Percentiles rank a stretch among this genome's conserved stretches.
These are phyloP conservation scores for Drosophila cyrtoloma DNA, from an alignment of 2,888 invertebrate genomes.

Conservation along the genomic window DNA sequence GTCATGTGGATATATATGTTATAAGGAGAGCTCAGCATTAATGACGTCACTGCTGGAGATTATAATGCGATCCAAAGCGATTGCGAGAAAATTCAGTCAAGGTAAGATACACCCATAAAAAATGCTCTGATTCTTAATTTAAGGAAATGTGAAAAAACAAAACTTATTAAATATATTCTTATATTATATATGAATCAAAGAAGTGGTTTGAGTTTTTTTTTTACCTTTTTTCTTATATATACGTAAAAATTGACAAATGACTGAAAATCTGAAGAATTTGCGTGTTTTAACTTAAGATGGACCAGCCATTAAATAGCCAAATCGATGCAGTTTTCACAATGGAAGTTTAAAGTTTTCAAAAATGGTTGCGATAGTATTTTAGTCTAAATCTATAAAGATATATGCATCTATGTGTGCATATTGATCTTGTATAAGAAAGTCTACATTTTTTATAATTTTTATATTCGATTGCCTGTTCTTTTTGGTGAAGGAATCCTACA, in stretches of 20 bases:
- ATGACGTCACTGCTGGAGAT: slow-evolving; percentile 83
- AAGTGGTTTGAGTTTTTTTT: not conserved
- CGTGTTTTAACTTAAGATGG: not conserved
- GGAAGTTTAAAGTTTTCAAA: too few relatives aligned
- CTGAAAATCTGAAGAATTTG: not conserved
- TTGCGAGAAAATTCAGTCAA: slow-evolving; percentile 84
- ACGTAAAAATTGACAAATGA: not conserved
- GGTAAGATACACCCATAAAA: slow-evolving; percentile 66
- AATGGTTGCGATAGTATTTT: too few relatives aligned
- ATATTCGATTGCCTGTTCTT: not conserved
- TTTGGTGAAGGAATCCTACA: not conserved
- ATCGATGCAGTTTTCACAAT: too few relatives aligned
- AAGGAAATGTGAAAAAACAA: not conserved
- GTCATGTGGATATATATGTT: slow-evolving; percentile 35
- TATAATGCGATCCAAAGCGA: slow-evolving; percentile 85
- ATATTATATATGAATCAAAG: not conserved
- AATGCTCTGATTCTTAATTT: not conserved
- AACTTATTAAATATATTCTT: not conserved
- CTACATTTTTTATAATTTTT: not conserved
- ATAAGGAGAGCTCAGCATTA: slow-evolving; percentile 50
- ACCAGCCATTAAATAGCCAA: too few relatives aligned
- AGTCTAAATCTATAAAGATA: too few relatives aligned
- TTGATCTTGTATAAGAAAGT: too few relatives aligned
- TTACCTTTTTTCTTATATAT: not conserved
- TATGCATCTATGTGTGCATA: too few relatives aligned